A percentile compares a stretch with the other conserved stretches of the same genome.
Evolutionary conservation across 2,113 vertebrate species (phyloP).

Genomic region (Hypocryptadius cinnamomeus): DNA sequence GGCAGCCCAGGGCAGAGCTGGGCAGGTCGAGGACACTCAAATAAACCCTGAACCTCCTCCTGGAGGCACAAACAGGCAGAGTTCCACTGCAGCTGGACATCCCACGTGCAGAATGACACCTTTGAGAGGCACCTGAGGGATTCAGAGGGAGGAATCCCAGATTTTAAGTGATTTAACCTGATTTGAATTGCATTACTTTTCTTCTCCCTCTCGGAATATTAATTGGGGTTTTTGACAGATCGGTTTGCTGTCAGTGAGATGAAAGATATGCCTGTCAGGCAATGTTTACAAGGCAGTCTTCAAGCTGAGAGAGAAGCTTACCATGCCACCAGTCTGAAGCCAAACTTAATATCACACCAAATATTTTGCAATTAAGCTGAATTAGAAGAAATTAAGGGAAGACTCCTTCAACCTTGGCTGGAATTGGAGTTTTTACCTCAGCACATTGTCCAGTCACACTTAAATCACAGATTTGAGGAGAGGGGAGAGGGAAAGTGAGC

Average conservation of each 20-base stretch:
- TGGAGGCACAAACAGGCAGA: background rate
- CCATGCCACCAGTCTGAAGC: background rate
- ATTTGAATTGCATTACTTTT: background rate
- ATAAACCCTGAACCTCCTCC: background rate
- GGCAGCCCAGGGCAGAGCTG: background rate
- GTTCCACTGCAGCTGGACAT: background rate
- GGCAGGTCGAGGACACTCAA: background rate
- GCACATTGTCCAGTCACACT: background rate
- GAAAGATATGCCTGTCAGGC: background rate
- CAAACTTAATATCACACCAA: background rate
- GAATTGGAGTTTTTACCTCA: background rate
- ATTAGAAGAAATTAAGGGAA: background rate
- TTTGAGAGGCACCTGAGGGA: background rate
- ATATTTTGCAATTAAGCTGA: background rate
- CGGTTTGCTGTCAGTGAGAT: background rate
- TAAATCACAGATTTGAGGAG: background rate
- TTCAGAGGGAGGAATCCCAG: background rate
- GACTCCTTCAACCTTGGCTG: background rate
- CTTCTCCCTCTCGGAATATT: background rate
- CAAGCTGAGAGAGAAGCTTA: constrained; percentile 6
- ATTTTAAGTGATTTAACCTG: background rate
- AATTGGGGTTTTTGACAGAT: background rate
- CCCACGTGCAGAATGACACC: background rate
- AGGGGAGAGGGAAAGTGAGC: background rate
- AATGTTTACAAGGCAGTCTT: background rate